phyloP scores from a whole-genome alignment of 2,797 vertebrate genomes.

The Psittacula echo region DNA sequence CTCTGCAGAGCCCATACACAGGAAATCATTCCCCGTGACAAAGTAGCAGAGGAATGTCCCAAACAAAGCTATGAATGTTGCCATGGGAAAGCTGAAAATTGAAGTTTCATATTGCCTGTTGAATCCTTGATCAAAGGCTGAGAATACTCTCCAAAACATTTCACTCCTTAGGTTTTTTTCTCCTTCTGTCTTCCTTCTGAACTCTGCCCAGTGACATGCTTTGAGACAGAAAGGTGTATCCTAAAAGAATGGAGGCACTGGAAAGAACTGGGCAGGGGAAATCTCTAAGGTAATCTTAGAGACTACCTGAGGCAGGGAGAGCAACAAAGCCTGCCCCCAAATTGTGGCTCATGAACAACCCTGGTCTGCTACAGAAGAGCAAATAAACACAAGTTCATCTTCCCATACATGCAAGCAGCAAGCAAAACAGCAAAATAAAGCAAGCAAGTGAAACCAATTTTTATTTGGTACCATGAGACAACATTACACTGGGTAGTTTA shows the following conservation, averaged over 20 bases:
- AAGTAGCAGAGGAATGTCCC: background rate
- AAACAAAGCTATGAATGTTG: background rate
- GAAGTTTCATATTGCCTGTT: background rate
- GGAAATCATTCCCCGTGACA: background rate
- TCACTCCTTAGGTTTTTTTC: background rate
- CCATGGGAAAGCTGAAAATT: background rate
- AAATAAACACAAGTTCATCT: background rate
- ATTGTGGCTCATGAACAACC: background rate
- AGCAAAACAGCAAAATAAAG: slow-evolving; percentile 8
- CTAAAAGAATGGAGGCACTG: background rate
- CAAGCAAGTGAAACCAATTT: background rate
- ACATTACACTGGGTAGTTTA: background rate
- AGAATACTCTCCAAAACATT: background rate
- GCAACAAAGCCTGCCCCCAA: background rate
- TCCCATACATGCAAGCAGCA: background rate
- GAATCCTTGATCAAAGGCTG: background rate
- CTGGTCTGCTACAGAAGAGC: background rate
- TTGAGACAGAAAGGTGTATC: background rate
- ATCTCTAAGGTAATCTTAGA: background rate
- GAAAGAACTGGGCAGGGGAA: background rate
- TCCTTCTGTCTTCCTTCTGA: background rate
- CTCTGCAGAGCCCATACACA: background rate
- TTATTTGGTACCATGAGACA: background rate
- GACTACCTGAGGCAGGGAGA: background rate
- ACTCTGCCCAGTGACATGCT: background rate